Base-by-base conservation (phyloP, 2,797 vertebrate genomes). In the Nothura maculosa region DNA sequence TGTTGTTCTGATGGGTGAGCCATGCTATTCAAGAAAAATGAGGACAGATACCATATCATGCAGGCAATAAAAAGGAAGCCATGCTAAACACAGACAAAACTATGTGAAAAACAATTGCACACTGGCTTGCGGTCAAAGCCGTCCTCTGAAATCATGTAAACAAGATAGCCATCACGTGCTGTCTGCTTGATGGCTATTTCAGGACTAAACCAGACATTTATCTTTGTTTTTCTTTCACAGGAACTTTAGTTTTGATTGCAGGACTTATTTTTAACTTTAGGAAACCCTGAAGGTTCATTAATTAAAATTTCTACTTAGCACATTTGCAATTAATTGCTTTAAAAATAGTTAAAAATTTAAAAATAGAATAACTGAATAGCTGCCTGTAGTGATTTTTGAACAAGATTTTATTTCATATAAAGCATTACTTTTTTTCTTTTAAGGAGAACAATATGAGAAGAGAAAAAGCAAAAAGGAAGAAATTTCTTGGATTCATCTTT, bases 261-360 rank as follows among this genome's bases (percentile, higher is more conserved):
- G 57, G 38, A 38, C 60, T 85, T 89, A 85, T 91, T 92, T 95
- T 92, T 81, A 43, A 83, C 50, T 60, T 87, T 7, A 32, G 32
- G 78, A 95, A 95, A 84, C 47, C 83, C 12, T 11, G 52, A 20
- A 57, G 42, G 40, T 36, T 87, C 76, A 76, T 85, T 75, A 92
- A 93, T 84, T 92, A 85, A 92, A 94, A 94, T 58, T 48, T 24
- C 18, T 74, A 52, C 73, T 73, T 54, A 54, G 68, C 66, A 67
- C 48, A 77, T 67, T 89, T 76, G 32, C 85, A 92, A 85, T 77
- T 87, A 92, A 92, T 58, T 85, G 50, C 52, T 90, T 67, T 76
- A 85, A 92, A 94, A 89, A 75, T 8, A 82, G 76, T 81, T 80
- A 85, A 94, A 92, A 95, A 72, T 55, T 91, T 91, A 80, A 89